Evolutionary conservation across 2,888 invertebrate genomes (phyloP).

Genomic region (Apamea sordens): DNA sequence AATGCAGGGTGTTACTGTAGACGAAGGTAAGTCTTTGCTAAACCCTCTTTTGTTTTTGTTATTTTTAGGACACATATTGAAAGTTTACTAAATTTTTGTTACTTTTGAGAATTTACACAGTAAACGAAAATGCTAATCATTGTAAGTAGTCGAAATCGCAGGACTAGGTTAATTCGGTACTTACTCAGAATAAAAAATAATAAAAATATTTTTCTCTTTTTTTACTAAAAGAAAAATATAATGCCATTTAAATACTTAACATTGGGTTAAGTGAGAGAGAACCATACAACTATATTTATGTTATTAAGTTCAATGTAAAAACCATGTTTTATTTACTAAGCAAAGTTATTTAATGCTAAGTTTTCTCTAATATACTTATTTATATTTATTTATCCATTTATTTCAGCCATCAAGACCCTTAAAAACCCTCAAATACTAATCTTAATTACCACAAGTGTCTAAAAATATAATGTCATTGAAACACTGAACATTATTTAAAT

Average conservation of each 20-base stretch:
- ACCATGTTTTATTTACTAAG: not conserved
- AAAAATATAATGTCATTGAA: not conserved
- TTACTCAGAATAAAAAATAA: not conserved
- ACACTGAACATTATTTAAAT: not conserved
- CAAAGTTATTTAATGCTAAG: no score
- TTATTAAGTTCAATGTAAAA: not conserved
- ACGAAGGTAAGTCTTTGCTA: conserved; percentile 34
- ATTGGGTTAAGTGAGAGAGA: no score
- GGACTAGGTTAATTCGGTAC: not conserved
- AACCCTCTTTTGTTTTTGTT: conserved; percentile 33
- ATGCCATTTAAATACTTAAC: not conserved
- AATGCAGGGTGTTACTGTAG: conserved; percentile 38
- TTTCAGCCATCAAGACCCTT: no score
- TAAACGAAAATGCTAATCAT: not conserved
- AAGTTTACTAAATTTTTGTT: not conserved
- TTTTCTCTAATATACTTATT: no score
- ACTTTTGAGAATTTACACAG: not conserved
- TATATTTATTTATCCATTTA: no score
- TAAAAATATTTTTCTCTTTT: not conserved
- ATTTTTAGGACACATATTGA: not conserved
- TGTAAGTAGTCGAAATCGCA: not conserved
- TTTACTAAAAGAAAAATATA: not conserved
- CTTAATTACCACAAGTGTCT: not conserved
- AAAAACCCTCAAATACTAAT: no score
- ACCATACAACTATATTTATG: no score